These are phyloP conservation scores for Mya arenaria DNA, from an alignment of 1,140 invertebrate species.

Conservation along the genomic window DNA sequence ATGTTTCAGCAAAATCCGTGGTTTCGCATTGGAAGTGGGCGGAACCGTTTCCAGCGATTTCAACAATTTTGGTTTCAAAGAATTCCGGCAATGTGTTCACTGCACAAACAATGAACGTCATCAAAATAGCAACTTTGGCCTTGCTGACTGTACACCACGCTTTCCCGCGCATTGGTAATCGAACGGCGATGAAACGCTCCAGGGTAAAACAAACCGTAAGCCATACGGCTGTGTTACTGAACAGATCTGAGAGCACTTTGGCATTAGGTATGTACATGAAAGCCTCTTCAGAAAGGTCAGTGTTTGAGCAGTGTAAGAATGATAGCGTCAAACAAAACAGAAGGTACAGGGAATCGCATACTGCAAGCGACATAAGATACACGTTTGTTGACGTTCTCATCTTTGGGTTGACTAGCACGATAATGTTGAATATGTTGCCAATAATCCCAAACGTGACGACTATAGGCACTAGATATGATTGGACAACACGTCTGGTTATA, in stretches of 20 bases:
- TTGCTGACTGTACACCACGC: constrained; percentile 85
- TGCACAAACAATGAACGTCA: constrained; percentile 56
- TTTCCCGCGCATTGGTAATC: constrained; percentile 89
- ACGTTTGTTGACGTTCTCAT: constrained; percentile 89
- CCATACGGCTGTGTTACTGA: constrained; percentile 88
- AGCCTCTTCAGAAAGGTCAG: constrained; percentile 40
- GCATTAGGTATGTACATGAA: constrained; percentile 82
- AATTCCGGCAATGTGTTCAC: constrained; percentile 70
- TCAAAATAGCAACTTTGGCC: constrained; percentile 66
- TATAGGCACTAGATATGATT: constrained; percentile 69
- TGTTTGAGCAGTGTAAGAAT: constrained; percentile 65
- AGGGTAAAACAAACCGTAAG: constrained; percentile 90
- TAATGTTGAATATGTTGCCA: constrained; percentile 72
- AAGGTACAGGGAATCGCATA: constrained; percentile 88
- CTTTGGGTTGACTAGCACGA: constrained; percentile 85
- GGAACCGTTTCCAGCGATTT: not conserved
- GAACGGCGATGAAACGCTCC: constrained; percentile 89
- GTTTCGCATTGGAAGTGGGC: constrained; percentile 61
- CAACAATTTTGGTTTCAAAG: constrained; percentile 70
- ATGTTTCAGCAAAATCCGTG: constrained; percentile 78
- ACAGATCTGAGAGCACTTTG: constrained; percentile 85
- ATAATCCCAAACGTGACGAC: constrained; percentile 80
- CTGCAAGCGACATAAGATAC: constrained; percentile 88
- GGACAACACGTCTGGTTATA: constrained; percentile 67
- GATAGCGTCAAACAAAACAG: constrained; percentile 82